Conservation (phyloP, 2,797 vertebrate genomes). For the Picus viridis region DNA sequence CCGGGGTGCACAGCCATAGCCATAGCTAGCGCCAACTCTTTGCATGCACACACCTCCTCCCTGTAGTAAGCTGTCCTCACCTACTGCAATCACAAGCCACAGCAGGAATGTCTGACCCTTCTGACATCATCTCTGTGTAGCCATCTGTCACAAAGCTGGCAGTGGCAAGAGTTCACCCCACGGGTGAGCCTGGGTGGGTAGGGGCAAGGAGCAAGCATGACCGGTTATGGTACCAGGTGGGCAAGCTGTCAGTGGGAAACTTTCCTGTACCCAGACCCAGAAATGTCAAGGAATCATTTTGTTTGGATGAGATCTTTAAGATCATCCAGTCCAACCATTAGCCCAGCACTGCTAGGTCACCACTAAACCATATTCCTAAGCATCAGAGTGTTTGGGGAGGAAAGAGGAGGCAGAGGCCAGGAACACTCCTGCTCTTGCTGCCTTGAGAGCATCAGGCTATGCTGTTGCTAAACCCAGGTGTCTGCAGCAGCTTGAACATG, state of each 20-base stretch:
- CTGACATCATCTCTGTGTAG: neutral
- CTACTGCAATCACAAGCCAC: neutral
- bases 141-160: neutral
- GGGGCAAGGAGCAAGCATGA: neutral
- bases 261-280: neutral
- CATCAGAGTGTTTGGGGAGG: no score
- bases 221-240: neutral
- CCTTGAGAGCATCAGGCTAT: neutral
- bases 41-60: neutral
- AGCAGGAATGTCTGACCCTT: neutral
- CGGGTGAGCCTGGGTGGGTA: neutral
- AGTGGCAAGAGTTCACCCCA: accelerated
- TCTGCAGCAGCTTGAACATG: neutral
- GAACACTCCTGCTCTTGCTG: neutral
- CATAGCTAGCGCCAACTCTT: neutral
- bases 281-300: neutral
- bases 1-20: accelerated
- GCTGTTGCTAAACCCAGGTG: neutral
- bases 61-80: neutral
- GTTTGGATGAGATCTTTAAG: no score
- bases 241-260: neutral
- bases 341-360: no score
- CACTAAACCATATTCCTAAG: no score
- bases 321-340: no score
- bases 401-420: no score